phyloP scores from a whole-genome alignment of 2,797 vertebrate species.

The Protonibea diacanthus region DNA sequence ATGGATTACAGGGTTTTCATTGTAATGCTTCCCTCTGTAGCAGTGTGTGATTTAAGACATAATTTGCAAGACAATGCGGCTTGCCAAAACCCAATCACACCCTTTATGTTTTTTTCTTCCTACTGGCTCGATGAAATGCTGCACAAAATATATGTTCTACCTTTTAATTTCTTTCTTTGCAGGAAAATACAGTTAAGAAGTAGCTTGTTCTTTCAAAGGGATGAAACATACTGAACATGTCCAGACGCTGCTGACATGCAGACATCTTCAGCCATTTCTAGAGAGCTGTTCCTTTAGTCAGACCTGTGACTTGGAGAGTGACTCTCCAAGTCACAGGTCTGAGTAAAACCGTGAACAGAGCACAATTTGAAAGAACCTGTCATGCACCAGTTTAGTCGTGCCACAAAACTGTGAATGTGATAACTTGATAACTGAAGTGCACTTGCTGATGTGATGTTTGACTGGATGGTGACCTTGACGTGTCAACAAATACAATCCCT shows the following conservation, averaged over 20 bases:
- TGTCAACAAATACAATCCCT: constrained; percentile 43
- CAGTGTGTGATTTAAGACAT: constrained; percentile 43
- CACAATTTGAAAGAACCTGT: constrained; percentile 23
- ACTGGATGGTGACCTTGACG: constrained; percentile 38
- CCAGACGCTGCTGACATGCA: constrained; percentile 42
- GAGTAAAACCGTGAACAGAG: constrained; percentile 30
- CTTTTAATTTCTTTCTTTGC: constrained; percentile 27
- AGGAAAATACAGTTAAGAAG: constrained; percentile 25
- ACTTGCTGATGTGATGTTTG: constrained; percentile 49
- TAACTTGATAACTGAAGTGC: constrained; percentile 59
- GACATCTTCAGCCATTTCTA: constrained; percentile 12
- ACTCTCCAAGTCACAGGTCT: too few species aligned
- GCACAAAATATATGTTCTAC: constrained; percentile 38
- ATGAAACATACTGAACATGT: background rate
- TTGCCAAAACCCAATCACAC: constrained; percentile 31
- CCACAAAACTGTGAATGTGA: constrained; percentile 72
- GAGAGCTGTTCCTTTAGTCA: constrained; percentile 4
- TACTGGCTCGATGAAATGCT: constrained; percentile 17
- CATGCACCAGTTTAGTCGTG: constrained; percentile 29
- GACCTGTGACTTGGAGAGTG: constrained; percentile 29
- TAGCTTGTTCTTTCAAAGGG: constrained; percentile 13
- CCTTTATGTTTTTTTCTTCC: constrained; percentile 13
- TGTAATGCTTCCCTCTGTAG: constrained; percentile 21
- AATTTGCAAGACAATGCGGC: constrained; percentile 44
- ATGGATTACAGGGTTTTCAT: constrained; percentile 51